A percentile compares a stretch with the other conserved stretches of the same genome.
Evolutionary conservation across 2,888 invertebrate genomes (phyloP).

Genomic region (Lagria hirta): DNA sequence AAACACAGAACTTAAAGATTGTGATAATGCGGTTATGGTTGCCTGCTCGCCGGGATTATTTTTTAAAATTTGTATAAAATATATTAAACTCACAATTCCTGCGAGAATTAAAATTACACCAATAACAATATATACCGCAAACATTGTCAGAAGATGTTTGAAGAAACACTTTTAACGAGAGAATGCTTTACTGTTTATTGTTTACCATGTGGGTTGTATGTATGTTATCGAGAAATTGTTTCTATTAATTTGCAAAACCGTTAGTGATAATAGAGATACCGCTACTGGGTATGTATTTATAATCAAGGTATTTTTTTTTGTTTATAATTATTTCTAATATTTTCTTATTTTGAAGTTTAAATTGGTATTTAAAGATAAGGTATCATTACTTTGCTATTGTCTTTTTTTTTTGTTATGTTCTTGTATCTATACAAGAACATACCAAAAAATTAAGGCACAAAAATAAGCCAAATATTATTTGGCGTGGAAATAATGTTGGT

Average conservation of each 20-base stretch:
- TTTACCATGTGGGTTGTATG: constrained; percentile 10
- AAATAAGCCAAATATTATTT: too few species aligned
- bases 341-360: background rate
- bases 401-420: too few species aligned
- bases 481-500: too few species aligned
- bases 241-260: constrained; percentile 11
- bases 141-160: constrained; percentile 35
- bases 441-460: too few species aligned
- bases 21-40: constrained; percentile 37
- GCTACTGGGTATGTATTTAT: constrained; percentile 2
- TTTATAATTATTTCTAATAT: constrained; percentile 1
- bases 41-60: constrained; percentile 32
- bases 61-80: constrained; percentile 40
- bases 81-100: constrained; percentile 37
- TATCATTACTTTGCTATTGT: background rate
- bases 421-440: too few species aligned
- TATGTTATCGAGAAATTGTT: constrained; percentile 10
- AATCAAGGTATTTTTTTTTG: constrained; percentile 3
- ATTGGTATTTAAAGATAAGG: background rate
- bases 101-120: constrained; percentile 40
- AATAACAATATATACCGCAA: constrained; percentile 41
- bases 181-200: constrained; percentile 10
- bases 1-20: constrained; percentile 43
- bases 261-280: constrained; percentile 14
- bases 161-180: background rate